Base-by-base conservation (phyloP, 2,113 vertebrate species). In the Megaceryle torquata region DNA sequence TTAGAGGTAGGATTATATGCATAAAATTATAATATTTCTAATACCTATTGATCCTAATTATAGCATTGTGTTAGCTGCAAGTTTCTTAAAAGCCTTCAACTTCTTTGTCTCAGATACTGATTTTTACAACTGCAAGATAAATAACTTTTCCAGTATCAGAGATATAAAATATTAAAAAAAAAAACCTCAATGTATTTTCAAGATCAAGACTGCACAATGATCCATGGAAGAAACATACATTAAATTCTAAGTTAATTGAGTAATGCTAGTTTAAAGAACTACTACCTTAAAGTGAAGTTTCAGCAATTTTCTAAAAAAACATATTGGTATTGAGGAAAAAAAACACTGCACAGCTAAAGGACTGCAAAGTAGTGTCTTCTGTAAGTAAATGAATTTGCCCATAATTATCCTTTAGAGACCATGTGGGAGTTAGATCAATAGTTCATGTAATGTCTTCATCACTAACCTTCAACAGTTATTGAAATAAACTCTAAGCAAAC, bases 401-500 rank as follows among this genome's bases (percentile, higher is more conserved):
- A 77, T 57, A 82, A 65, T 82, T 79, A 53, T 60, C 20, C 65
- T 92, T 18, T 46, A 22, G 25, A 53, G 11, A 60, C 2, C 41
- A 8, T 82, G 41, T 74, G 37, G 35, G 31, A 67, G 64, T 83
- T 81, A 39, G 77, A 92, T 91, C 69, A 96, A 41, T 82, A 67
- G 19, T 53, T 96, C 13, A 78, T 46, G 63, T 25, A 31, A 44
- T 91, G 15, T 81, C 24, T 43, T 85, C 25, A 69, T 72, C 54
- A 35, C 43, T 96, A 76, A 93, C 33, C 86, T 95, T 93, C 74
- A 96, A n/a, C 10, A 22, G 37, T 84, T 67, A 37, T 78, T 80
- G 91, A 81, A 88, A 71, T 85, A 91, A 93, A 92, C 39, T 91
- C 35, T 54, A 94, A 88, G 79, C 29, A 39, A 92, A 97, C 57